Base-by-base conservation (phyloP, 1,140 invertebrate genomes). In the Zaprionus kolodkinae region DNA sequence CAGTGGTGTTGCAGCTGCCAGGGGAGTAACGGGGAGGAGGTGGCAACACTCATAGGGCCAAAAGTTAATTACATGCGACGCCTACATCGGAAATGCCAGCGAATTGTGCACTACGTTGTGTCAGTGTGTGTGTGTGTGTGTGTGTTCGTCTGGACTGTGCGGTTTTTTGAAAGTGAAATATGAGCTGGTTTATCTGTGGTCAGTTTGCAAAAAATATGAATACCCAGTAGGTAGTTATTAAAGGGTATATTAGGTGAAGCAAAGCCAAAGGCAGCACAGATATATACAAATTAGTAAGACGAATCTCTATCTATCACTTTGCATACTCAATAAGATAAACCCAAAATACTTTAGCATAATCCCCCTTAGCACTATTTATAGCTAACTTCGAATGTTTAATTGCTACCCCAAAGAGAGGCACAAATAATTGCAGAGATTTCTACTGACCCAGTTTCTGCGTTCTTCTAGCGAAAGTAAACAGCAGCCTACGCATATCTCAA, bases 1-100 rank as follows among this genome's bases (percentile, higher is more conserved):
- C 48, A 55, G 17, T 45, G 35, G 40, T 21, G 27, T 60, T 54
- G 48, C 50, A 38, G 40, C 3, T 11, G 13, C 21, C 25, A n/a
- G 6, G 38, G 45, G n/a, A 17, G n/a, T 43, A 52, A 6, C 3
- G 21, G 40, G 33, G 25, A 45, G 57, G 35, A 43, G 40, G 38
- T 12, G 27, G 52, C 52, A 30, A 15, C 65, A 15, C 38, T 76
- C 50, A 48, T 35, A 83, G 84, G 84, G 84, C 80, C 45, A 70
- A 68, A 84, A 88, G 79, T 72, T 87, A 87, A 87, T 87, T 87
- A 84, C 84, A 80, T 84, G 77, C 59, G 83, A 87, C 77, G 83
- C 84, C 84, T 83, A 80, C 80, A 74, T 60, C 70, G 84, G 76
- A 83, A 82, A 68, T 76, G 70, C 48, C 79, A 60, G 33, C 72